Conservation (phyloP, 2,888 invertebrate species). For the Tridacna gigas region DNA sequence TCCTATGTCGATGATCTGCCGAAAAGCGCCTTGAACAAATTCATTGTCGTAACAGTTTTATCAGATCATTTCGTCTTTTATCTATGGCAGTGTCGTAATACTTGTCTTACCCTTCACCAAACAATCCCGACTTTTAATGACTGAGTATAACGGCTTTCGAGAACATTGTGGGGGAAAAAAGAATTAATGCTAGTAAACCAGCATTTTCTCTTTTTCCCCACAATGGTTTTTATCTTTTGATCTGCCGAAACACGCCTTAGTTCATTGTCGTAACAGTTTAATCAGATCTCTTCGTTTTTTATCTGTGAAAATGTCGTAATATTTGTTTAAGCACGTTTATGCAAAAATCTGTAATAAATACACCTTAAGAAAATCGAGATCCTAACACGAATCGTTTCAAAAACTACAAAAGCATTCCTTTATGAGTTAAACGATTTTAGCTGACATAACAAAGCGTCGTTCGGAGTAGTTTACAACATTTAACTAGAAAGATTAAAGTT, state of each 20-base stretch:
- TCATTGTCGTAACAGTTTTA: background rate
- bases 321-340: background rate
- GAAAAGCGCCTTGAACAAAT: slow-evolving; percentile 1
- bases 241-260: too few species aligned
- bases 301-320: background rate
- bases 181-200: background rate
- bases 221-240: too few species aligned
- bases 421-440: background rate
- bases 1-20: slow-evolving; percentile 7
- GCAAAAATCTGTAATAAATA: background rate
- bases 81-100: slow-evolving; percentile 13
- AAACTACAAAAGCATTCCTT: background rate
- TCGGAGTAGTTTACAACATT: background rate
- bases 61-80: slow-evolving; percentile 3
- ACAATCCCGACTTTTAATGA: background rate
- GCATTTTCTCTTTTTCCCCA: background rate
- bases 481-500: background rate
- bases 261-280: background rate
- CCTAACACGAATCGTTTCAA: background rate
- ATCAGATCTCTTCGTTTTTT: background rate
- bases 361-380: background rate
- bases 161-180: background rate
- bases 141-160: background rate
- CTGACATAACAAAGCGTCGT: background rate
- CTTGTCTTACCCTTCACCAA: background rate